Evolutionary conservation across 2,113 vertebrate species (phyloP).

Genomic region (Benitochromis conjunctus): DNA sequence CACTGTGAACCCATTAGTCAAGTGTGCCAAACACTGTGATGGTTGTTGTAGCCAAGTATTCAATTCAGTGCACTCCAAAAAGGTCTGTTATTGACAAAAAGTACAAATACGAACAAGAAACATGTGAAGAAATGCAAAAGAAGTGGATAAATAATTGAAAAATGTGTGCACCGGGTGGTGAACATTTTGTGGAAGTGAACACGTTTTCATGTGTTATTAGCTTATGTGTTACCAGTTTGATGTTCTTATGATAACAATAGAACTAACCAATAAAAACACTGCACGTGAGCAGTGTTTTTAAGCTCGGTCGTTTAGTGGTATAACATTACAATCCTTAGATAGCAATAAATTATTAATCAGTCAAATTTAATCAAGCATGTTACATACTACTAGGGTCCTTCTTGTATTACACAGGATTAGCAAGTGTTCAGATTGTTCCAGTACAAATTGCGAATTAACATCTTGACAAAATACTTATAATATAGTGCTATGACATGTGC

Average conservation of each 20-base stretch:
- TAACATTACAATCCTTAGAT: not conserved
- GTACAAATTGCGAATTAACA: not conserved
- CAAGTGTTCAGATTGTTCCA: not conserved
- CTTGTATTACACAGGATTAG: not conserved
- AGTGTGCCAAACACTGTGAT: constrained; percentile 57
- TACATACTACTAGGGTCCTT: not conserved
- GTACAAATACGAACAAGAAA: not conserved
- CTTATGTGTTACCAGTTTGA: not conserved
- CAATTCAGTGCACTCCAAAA: constrained; percentile 65
- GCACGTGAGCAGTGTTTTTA: not conserved
- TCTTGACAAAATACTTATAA: not conserved
- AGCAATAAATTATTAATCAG: constrained; percentile 4
- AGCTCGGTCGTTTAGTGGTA: not conserved
- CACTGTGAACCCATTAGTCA: constrained; percentile 34
- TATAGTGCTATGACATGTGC: not conserved
- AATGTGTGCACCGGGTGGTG: not conserved
- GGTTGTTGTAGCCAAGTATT: constrained; percentile 69
- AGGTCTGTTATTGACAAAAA: not conserved
- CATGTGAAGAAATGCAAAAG: constrained; percentile 47
- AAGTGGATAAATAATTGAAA: not conserved
- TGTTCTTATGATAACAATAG: not conserved
- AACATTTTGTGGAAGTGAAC: not conserved
- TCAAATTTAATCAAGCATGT: constrained; percentile 1
- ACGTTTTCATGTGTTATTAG: not conserved
- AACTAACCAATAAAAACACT: not conserved